Base-by-base conservation (phyloP, 2,797 vertebrate species). In the Benthosema pterotum region DNA sequence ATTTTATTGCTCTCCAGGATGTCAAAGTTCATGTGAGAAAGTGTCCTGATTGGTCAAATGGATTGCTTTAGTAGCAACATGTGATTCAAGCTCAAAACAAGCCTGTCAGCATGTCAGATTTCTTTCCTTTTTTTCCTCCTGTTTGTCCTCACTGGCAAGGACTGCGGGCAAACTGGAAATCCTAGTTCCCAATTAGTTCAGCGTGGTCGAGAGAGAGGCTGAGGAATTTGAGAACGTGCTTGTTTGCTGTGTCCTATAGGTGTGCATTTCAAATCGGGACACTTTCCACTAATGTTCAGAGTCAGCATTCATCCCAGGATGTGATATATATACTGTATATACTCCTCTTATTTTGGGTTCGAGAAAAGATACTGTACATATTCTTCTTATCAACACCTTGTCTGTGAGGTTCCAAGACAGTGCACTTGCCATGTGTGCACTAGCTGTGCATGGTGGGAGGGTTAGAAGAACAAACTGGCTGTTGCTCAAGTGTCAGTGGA, bases 81-180 rank as follows among this genome's bases (percentile, higher is more conserved):
- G 69, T 72, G 25, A 63, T 51, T 54, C 46, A 6, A 18, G 2
- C 53, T 63, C 51, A 60, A 73, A 77, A 72, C 52, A 11, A 54
- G 48, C 48, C 60, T 46, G 62, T 84, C 71, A 69, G 59, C 71
- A 51, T 4, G n/a, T 47, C 43, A 19, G 43, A 79, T 57, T 80
- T 76, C 65, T 13, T 45, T 12, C 2, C 43, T 3, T 4, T n/a
- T 66, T 57, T 77, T 55, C 43, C 11, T 13, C 11, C 17, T 19
- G 14, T 71, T 72, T 74, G 54, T 71, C 67, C 54, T 69, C 38
- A 58, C 71, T 82, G 78, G 70, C 75, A 72, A 63, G 61, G 64
- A 52, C 28, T 62, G 71, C 28, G 9, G 81, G 5, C 42, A 68
- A 88, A 89, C 87, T 78, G 80, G 89, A 87, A 83, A 72, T 74